Conservation (phyloP, 2,797 vertebrate species). For the Gorsachius magnificus region DNA sequence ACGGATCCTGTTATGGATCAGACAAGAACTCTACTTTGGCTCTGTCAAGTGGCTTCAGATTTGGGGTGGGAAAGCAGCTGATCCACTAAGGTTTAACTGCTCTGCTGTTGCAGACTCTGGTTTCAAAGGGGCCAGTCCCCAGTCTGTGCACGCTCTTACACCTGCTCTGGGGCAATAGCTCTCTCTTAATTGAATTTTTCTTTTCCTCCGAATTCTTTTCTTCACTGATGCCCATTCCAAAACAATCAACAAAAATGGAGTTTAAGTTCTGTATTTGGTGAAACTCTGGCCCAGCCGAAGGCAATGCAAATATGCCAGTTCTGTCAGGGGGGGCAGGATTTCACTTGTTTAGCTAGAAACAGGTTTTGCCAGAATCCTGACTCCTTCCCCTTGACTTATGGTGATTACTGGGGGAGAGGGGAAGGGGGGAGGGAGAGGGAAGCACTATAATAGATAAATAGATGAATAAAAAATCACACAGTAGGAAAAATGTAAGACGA, state of each 20-base stretch:
- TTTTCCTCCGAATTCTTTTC: neutral
- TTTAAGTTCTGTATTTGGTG: neutral
- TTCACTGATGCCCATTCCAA: neutral
- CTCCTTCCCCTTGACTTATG: conserved; percentile 9
- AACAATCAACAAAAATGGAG: neutral
- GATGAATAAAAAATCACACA: neutral
- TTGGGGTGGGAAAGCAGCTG: neutral
- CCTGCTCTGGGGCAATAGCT: neutral
- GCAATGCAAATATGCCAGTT: neutral
- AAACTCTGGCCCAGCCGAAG: neutral
- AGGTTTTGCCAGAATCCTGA: conserved; percentile 51
- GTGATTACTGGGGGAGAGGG: conserved; percentile 19
- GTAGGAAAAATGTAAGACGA: neutral
- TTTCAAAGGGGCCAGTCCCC: neutral
- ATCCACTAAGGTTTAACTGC: neutral
- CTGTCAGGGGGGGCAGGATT: conserved; percentile 27
- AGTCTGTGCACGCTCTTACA: neutral
- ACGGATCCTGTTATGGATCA: neutral
- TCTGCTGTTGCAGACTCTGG: neutral
- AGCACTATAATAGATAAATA: neutral
- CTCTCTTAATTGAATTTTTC: neutral
- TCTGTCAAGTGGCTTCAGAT: neutral
- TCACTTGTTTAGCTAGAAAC: conserved; percentile 43
- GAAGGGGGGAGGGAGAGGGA: neutral
- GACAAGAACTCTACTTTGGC: neutral